Conservation (phyloP, 2,113 vertebrate genomes). For the Sigmodon hispidus region DNA sequence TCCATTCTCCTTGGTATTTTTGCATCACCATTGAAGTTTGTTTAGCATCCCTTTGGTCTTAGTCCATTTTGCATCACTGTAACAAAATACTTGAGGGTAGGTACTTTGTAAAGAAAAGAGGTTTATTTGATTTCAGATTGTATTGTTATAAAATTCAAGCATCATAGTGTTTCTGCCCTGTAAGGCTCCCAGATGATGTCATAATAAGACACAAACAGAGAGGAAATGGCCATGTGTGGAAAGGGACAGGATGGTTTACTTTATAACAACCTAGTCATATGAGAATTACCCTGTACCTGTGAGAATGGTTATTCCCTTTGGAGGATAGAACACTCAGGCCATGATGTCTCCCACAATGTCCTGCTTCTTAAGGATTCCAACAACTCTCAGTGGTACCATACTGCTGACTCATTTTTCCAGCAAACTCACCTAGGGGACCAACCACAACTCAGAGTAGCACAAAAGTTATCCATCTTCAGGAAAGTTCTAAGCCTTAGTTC, state of each 20-base stretch:
- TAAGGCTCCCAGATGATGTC: not conserved
- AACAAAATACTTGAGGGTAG: not conserved
- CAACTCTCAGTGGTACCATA: not conserved
- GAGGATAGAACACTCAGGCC: not conserved
- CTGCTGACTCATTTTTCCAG: not conserved
- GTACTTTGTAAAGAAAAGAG: not conserved
- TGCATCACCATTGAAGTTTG: not conserved
- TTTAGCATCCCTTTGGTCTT: not conserved
- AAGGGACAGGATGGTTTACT: not conserved
- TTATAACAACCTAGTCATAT: not conserved
- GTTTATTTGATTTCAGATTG: not conserved
- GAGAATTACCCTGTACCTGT: not conserved
- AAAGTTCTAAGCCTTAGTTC: not conserved
- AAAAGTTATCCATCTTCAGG: not conserved
- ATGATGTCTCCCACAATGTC: not conserved
- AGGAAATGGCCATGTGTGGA: not conserved
- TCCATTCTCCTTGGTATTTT: not conserved
- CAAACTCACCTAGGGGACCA: not conserved
- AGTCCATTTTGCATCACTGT: not conserved
- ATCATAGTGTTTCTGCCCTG: not conserved
- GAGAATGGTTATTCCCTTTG: not conserved
- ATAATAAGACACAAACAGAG: not conserved
- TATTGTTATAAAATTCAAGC: not conserved
- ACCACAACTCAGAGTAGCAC: not conserved
- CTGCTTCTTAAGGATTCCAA: not conserved